A percentile compares a stretch with the other conserved stretches of the same genome.
Conservation (phyloP, 2,888 invertebrate species). For the Minunthozetes semirufus region DNA sequence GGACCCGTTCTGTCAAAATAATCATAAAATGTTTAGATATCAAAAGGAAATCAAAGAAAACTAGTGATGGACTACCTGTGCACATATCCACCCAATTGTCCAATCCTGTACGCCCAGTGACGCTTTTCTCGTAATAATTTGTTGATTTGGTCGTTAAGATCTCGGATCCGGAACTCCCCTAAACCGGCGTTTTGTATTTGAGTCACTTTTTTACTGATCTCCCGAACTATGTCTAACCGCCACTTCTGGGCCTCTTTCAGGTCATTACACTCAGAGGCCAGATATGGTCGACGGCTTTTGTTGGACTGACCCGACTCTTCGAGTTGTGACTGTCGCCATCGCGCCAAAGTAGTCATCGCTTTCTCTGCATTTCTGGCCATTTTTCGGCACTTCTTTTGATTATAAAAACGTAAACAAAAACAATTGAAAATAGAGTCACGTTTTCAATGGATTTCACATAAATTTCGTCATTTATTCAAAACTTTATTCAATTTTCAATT, state of each 20-base stretch:
- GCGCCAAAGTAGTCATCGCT: constrained; percentile 95
- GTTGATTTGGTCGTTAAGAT: constrained; percentile 98
- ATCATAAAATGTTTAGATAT: no score
- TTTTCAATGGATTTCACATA: neutral
- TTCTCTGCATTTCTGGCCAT: constrained; percentile 94
- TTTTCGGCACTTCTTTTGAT: neutral
- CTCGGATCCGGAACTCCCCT: constrained; percentile 96
- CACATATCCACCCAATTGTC: constrained; percentile 74
- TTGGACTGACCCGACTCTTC: constrained; percentile 60
- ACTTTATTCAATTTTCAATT: no score
- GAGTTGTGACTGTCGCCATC: constrained; percentile 95
- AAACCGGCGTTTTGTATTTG: constrained; percentile 98
- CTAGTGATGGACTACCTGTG: constrained; percentile 38
- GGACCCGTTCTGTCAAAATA: constrained; percentile 78
- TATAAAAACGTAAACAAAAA: neutral
- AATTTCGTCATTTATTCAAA: neutral
- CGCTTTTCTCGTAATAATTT: constrained; percentile 89
- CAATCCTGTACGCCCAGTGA: constrained; percentile 96
- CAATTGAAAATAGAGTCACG: neutral
- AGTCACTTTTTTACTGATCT: constrained; percentile 95
- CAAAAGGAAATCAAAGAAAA: constrained; percentile 8
- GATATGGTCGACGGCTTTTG: constrained; percentile 73
- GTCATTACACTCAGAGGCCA: constrained; percentile 91
- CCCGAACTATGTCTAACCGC: constrained; percentile 90
- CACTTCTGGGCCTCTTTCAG: constrained; percentile 90